A percentile compares a stretch with the other conserved stretches of the same genome.
These are phyloP conservation scores for Cranoglanis bouderius DNA, from an alignment of 2,113 vertebrate genomes.

Conservation along the genomic window DNA sequence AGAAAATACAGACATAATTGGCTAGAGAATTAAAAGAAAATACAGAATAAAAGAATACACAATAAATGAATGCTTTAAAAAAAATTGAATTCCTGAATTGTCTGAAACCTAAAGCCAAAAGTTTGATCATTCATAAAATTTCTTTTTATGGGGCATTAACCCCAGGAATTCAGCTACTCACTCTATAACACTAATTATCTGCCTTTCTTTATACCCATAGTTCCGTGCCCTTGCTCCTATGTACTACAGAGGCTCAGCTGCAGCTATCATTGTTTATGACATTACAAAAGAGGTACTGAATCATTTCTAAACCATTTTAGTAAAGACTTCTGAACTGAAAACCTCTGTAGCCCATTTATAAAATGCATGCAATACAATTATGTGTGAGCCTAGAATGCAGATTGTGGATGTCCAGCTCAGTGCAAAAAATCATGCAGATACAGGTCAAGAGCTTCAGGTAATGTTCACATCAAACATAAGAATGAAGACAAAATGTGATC, in stretches of 20 bases:
- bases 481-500: no score
- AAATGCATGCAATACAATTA: background rate
- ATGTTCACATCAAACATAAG: no score
- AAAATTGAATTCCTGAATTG: background rate
- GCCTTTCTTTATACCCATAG: constrained; percentile 66
- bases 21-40: background rate
- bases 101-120: background rate
- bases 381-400: background rate
- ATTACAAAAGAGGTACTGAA: constrained; percentile 95
- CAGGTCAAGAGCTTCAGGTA: no score
- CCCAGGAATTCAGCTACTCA: background rate
- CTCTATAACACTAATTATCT: background rate
- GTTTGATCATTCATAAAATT: background rate
- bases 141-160: background rate
- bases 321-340: background rate
- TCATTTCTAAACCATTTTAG: constrained; percentile 20
- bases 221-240: constrained; percentile 96
- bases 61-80: background rate
- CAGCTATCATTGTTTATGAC: constrained; percentile 96
- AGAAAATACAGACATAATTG: background rate
- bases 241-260: constrained; percentile 98
- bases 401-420: background rate
- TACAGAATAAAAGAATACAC: background rate
- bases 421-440: no score
- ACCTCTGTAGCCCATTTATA: background rate